Conservation (phyloP, 2,888 invertebrate species). For the Tenthredo scrophulariae region DNA sequence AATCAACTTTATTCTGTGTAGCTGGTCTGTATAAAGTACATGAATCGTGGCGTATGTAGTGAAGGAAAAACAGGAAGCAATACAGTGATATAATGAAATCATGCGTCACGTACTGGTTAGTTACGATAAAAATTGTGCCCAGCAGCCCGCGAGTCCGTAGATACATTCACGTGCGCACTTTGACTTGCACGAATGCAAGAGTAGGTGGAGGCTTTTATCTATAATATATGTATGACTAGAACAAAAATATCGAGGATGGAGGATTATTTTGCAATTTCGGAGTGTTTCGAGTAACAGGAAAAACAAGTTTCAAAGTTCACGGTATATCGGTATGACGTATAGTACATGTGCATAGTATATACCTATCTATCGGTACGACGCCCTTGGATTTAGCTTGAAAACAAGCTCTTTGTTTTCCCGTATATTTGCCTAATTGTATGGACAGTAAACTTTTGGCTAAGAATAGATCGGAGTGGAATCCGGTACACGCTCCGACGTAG, state of each 20-base stretch:
- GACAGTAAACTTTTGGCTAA: background rate
- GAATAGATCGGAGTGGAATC: background rate
- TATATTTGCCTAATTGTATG: slow-evolving; percentile 32
- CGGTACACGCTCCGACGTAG: background rate
- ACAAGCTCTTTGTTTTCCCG: slow-evolving; percentile 34
- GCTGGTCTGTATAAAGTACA: too few species aligned
- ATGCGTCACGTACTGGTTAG: background rate
- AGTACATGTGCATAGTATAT: background rate
- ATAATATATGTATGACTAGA: background rate
- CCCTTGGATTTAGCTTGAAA: slow-evolving; percentile 15
- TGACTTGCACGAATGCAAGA: background rate
- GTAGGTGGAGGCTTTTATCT: background rate
- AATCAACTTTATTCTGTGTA: too few species aligned
- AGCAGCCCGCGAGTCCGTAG: background rate
- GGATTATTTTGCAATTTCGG: background rate
- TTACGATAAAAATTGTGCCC: background rate
- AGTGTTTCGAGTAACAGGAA: background rate
- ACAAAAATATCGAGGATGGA: background rate
- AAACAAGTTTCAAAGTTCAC: background rate
- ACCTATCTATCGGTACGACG: background rate
- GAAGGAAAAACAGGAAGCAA: background rate
- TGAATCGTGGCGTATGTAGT: too few species aligned
- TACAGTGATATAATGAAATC: background rate
- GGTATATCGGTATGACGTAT: background rate
- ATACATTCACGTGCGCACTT: background rate